Base-by-base conservation (phyloP, 2,888 invertebrate species). In the Rutpela maculata region DNA sequence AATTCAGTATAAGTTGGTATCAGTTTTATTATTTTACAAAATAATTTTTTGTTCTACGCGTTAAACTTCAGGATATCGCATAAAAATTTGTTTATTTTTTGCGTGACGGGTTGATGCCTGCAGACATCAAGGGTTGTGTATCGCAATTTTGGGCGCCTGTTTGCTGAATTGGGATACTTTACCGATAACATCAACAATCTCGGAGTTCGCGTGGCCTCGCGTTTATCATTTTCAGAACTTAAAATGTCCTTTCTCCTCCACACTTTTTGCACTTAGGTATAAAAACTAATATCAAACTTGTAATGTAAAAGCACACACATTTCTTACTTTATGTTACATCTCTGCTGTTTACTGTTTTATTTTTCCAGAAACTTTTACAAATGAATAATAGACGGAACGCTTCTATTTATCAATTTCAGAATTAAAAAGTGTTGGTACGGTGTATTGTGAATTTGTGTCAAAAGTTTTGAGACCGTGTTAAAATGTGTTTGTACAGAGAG, bases 121-220 rank as follows among this genome's bases (percentile, higher is more conserved):
- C 86, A 87, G 88, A 88, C 87, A 86, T 87, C 87, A 85, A 84
- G 86, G 86, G 85, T 83, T 83, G 85, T 87, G 87, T 87, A 87
- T 88, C 88, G 87, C 88, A 88, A 88, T 89, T 88, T 85, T 85
- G 86, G 88, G 88, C 88, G 89, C 88, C 88, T 87, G 85, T 86
- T 85, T 86, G 86, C 86, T 85, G 86, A 86, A 88, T 88, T 87
- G 87, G 87, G 86, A 87, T 87, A 86, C 87, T 86, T 87, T 83
- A 84, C 86, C 85, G 89, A 89, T 89, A 89, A 85, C 88, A 89
- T 89, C 89, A 89, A 89, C 89, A 89, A 89, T 89, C 89, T 89
- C 84, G 74, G 83, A 85, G 86, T 86, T 86, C 86, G 86, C 85
- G 84, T 86, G 86, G 84, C 86, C 87, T 84, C 85, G 84, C 89